Evolutionary conservation across 2,113 vertebrate species (phyloP), one percentile per base, ranked within the genome.

Genomic region (Muscicapa adusta): DNA sequence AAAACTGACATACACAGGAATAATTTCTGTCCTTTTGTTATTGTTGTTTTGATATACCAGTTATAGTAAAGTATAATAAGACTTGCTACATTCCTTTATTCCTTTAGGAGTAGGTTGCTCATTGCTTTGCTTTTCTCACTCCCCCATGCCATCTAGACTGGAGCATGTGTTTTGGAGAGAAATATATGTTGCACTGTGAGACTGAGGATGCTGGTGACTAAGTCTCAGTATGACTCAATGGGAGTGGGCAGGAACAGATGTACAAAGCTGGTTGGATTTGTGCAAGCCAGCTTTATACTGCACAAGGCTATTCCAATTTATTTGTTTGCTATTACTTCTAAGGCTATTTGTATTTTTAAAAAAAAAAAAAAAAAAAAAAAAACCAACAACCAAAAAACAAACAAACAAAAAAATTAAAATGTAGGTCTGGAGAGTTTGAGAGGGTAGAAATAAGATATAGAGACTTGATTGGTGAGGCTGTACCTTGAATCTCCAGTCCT

Each of bases 201-300:
- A 94, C 95, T 91, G 83, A 94, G 12, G 85, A 90, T 95, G 63
- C 88, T 90, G 85, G 91, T 94, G 94, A 96, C 91, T 93, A 91
- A 94, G 91, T 34, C 88, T 94, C 26, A 0, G 70, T 43, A 78
- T 97, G 98, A 97, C 92, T 97, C 98, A 97, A 75, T 92, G 86
- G 28, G 95, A 97, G 97, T 97, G 91, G 97, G 98, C 82, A 95
- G 97, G 23, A 95, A 95, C 97, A 98, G 97, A 97, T 97, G 97
- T 68, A 96, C 72, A 70, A 81, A 88, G 82, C 82, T 83, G 78
- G 89, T 85, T 85, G 61, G 50, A 62, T 93, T 77, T 81, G 62
- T 88, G 84, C 85, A 83, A 88, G 67, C 48, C 78, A 93, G 91
- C 62, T 94, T 82, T 81, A 34, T 43, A 56, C 78, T 38, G 74